Base-by-base conservation (phyloP, 2,113 vertebrate genomes). In the Eulemur macaco region DNA sequence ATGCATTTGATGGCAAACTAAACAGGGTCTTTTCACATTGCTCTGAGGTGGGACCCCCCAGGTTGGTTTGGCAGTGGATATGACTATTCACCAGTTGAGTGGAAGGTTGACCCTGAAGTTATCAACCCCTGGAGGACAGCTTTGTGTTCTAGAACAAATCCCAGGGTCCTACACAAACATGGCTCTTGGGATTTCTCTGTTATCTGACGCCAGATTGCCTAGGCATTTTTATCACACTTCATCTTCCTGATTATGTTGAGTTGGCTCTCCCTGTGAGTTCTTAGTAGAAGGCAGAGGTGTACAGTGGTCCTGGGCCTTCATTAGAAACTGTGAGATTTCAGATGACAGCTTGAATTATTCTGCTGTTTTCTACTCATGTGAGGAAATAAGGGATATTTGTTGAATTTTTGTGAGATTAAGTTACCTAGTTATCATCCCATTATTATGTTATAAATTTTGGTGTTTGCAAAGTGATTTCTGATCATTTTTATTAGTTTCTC, bases 401-500 rank as follows among this genome's bases (percentile, higher is more conserved):
- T 81, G 58, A 86, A 66, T 82, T 86, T 71, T 60, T 42, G n/a
- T 47, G 64, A 92, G 31, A 39, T 47, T 91, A 84, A 83, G 63
- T 71, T 50, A 27, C 31, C 86, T 25, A 47, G 39, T 91, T 74
- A 64, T 78, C 47, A 69, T 60, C 78, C 17, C 42, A 23, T 60
- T 60, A 76, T 66, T 42, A 25, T 74, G 23, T 23, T 86, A 54
- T 11, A 66, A 54, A 66, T n/a, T n/a, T 71, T 76, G 64, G 23
- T 83, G 58, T 86, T 95, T 90, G n/a, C 76, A 68, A 69, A 77
- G 8, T 80, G 68, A 96, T 95, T 82, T 86, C 68, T 78, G 31
- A 68, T 90, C 64, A 50, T 82, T 96, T 92, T 91, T 95, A 63
- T 80, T 64, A n/a, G 25, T 73, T 50, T 92, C 39, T 83, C 58